These are phyloP conservation scores for Aradus depressus DNA, from an alignment of 2,888 invertebrate species.

Conservation along the genomic window DNA sequence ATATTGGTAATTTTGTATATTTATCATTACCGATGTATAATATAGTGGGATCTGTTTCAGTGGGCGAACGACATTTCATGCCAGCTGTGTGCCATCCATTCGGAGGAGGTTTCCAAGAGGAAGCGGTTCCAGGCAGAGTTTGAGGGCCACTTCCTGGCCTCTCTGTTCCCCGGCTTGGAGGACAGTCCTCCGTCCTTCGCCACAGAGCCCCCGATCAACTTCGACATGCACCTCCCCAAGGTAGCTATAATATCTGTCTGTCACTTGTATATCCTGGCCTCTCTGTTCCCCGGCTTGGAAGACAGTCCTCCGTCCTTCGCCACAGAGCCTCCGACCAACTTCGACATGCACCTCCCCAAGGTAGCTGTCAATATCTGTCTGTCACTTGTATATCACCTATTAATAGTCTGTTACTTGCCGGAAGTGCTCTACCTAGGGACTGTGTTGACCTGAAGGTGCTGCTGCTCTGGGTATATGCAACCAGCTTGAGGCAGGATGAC, in stretches of 20 bases:
- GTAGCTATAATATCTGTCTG: too few relatives aligned
- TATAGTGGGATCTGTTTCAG: too few relatives aligned
- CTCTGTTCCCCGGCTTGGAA: slow-evolving; percentile 81
- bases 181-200: slow-evolving; percentile 70
- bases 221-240: slow-evolving; percentile 60
- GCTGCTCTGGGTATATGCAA: too few relatives aligned
- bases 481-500: too few relatives aligned
- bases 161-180: slow-evolving; percentile 81
- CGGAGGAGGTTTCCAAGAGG: slow-evolving; percentile 68
- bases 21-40: slow-evolving; percentile 3
- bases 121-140: slow-evolving; percentile 66
- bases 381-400: too few relatives aligned
- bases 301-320: slow-evolving; percentile 70
- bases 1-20: neutral
- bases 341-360: slow-evolving; percentile 60
- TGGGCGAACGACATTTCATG: slow-evolving; percentile 77
- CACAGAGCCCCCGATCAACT: slow-evolving; percentile 63
- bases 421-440: too few relatives aligned
- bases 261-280: too few relatives aligned
- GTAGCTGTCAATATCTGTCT: too few relatives aligned
- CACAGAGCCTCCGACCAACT: slow-evolving; percentile 63
- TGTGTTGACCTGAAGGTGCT: too few relatives aligned
- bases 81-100: slow-evolving; percentile 65
- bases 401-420: too few relatives aligned
- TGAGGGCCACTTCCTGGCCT: slow-evolving; percentile 72